Evolutionary conservation across 2,797 vertebrate species (phyloP), one percentile per base, ranked within the genome.

Genomic region (Columba guinea): DNA sequence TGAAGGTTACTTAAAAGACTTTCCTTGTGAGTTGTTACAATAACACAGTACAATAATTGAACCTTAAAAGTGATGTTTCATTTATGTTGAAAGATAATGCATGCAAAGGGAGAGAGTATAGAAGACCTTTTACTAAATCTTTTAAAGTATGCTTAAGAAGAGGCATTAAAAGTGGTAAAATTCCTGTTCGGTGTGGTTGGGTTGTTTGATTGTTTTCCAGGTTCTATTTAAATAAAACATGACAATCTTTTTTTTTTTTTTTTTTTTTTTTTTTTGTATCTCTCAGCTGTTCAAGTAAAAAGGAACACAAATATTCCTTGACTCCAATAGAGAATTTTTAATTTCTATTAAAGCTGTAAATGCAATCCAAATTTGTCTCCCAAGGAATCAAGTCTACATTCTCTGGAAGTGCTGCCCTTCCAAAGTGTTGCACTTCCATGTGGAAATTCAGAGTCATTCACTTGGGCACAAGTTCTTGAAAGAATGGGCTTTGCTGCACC

Each of bases 11-110:
- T 85, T 83, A 91, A 91, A 48, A 75, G 69, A 67, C 21, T 75
- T 91, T 80, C 77, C 15, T 30, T 59, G 26, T 16, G 30, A 81
- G 89, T 95, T 96, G 62, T 87, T 88, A 90, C 94, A 88, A 92
- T 80, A 94, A 96, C 92, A 62, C 26, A 32, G 24, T 51, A 13
- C n/a, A 90, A 64, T 84, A 93, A 87, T 60, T 81, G 71, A 94
- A 90, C 58, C 37, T 93, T 83, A 92, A 95, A 91, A 41, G 32
- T 83, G 52, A 67, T 6, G 1, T 71, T 52, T 94, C 71, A 71
- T 90, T 86, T 88, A 53, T 78, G 58, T 53, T 75, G 59, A 90
- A 89, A 94, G 46, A 74, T 68, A 90, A 84, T 81, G 44, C 35
- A 53, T 65, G n/a, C 44, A 88, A 94, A 84, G 10, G 6, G 11